Base-by-base conservation (phyloP, 35 echinoderm and acorn worm genomes). In the Eucidaris tribuloides region DNA sequence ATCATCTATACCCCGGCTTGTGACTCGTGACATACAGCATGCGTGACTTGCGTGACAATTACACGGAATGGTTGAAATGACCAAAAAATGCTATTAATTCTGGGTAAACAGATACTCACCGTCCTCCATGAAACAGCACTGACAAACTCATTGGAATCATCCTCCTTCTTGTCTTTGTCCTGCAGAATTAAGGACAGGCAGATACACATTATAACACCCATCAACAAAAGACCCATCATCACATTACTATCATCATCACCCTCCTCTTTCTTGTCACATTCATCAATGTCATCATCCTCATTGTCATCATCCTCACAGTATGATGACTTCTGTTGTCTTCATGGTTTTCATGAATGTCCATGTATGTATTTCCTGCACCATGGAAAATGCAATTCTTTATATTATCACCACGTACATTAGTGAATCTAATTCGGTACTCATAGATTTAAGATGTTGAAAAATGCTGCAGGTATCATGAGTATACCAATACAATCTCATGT, bases 71-170 rank as follows among this genome's bases (percentile, higher is more conserved):
- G n/a, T n/a, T n/a, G n/a, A n/a, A n/a, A n/a, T n/a, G n/a, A n/a
- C n/a, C n/a, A n/a, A n/a, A n/a, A n/a, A n/a, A n/a, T n/a, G n/a
- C n/a, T n/a, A n/a, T n/a, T n/a, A n/a, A n/a, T n/a, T n/a, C n/a
- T n/a, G n/a, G n/a, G n/a, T 33, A 1, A 2, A 41, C 28, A 85
- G 46, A 40, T 36, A 83, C 95, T 93, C 87, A 98, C 95, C 50
- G 95, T 93, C 79, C 95, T 98, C 95, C 95, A 98, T 36, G 95
- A 63, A n/a, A 98, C 95, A 35, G 95, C 95, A 84, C 95, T 98
- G 46, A 93, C 95, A 93, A 98, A 98, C 57, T 98, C 95, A 93
- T 90, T 93, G 17, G 90, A 87, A 54, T 98, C 95, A 79, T 98
- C 95, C 46, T 98, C 95, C 74, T 93, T 89, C 79, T 98, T 92